Conservation (phyloP, 2,113 vertebrate genomes). For the Mellivora capensis region DNA sequence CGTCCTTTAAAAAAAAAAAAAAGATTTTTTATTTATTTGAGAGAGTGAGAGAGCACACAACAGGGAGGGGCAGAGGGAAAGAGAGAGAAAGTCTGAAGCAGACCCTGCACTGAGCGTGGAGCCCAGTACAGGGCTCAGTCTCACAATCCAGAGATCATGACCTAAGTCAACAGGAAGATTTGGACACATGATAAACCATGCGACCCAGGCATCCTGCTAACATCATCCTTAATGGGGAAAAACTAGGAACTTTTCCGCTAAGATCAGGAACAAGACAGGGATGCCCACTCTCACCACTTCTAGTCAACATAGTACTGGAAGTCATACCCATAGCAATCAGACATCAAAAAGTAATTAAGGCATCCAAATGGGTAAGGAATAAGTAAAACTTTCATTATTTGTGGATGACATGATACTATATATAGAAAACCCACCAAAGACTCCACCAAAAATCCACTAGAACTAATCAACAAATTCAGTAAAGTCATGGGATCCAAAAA, state of each 20-base stretch:
- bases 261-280: not conserved
- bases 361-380: not conserved
- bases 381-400: not conserved
- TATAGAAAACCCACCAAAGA: not conserved
- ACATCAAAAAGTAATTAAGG: not conserved
- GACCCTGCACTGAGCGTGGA: too few species aligned
- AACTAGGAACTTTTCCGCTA: not conserved
- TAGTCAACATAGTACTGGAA: not conserved
- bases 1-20: too few species aligned
- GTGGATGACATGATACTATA: not conserved
- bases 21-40: too few species aligned
- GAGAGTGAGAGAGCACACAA: too few species aligned
- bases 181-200: too few species aligned
- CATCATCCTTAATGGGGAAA: not conserved
- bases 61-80: too few species aligned
- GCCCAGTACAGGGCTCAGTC: too few species aligned
- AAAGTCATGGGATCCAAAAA: not conserved
- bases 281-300: not conserved
- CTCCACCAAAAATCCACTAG: not conserved
- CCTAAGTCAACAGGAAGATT: too few species aligned
- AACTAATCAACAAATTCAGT: not conserved
- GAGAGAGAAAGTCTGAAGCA: too few species aligned
- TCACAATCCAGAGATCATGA: too few species aligned
- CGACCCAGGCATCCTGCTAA: too few species aligned
- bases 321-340: not conserved